Evolutionary conservation across 2,888 invertebrate species (phyloP).

Genomic region (Torymus texanus): DNA sequence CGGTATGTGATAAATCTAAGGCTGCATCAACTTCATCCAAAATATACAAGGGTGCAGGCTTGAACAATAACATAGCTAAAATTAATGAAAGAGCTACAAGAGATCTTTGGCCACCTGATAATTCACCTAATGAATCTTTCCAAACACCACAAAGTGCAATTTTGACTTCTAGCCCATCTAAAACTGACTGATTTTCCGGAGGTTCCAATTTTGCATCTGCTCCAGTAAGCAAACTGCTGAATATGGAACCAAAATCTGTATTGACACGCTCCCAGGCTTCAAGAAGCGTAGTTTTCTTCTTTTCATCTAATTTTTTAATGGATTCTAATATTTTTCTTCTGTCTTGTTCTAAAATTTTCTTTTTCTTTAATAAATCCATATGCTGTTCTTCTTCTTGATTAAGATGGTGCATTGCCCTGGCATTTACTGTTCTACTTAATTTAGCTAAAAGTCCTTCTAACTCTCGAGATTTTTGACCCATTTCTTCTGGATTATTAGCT

Average conservation of each 20-base stretch:
- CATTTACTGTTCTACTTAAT: conserved; percentile 85
- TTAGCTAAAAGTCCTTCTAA: conserved; percentile 80
- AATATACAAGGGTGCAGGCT: conserved; percentile 98
- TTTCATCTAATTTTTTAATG: conserved; percentile 91
- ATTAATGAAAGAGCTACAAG: conserved; percentile 97
- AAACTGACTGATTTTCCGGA: conserved; percentile 82
- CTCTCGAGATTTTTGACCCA: conserved; percentile 77
- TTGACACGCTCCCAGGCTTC: conserved; percentile 91
- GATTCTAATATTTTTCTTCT: conserved; percentile 84
- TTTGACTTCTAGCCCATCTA: conserved; percentile 92
- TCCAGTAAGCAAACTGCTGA: conserved; percentile 92
- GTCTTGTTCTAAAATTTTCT: conserved; percentile 83
- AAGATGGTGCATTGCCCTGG: conserved; percentile 90
- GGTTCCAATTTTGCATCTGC: conserved; percentile 91
- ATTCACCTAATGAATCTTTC: conserved; percentile 96
- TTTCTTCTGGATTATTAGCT: conserved; percentile 79
- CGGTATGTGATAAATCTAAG: conserved; percentile 97
- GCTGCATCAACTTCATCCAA: conserved; percentile 99
- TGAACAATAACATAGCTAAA: conserved; percentile 95
- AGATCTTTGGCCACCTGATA: conserved; percentile 97
- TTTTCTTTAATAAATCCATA: conserved; percentile 82
- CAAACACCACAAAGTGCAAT: conserved; percentile 95
- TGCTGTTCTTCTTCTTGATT: conserved; percentile 90
- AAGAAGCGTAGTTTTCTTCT: conserved; percentile 89
- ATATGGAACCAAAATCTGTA: conserved; percentile 95